phyloP scores from a whole-genome alignment of 2,888 invertebrate species.

The Bursaphelenchus okinawaensis region DNA sequence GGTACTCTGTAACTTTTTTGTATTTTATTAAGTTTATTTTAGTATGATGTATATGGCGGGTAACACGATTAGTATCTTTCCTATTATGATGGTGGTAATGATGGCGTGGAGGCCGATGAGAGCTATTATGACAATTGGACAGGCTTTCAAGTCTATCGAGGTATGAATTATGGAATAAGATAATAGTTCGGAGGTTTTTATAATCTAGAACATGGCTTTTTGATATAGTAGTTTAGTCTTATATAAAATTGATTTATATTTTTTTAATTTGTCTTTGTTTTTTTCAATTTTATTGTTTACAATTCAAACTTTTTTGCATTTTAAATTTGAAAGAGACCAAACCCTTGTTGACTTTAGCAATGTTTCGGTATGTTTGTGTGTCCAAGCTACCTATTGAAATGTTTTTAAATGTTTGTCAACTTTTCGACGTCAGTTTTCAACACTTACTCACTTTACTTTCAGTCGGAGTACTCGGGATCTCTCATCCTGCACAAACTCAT shows the following conservation, averaged over 20 bases:
- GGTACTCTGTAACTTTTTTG: too few species aligned
- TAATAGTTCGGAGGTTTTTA: background rate
- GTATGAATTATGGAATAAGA: slow-evolving; percentile 17
- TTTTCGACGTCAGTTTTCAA: too few species aligned
- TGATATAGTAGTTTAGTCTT: too few species aligned
- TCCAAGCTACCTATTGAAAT: background rate
- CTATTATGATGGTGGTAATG: slow-evolving; percentile 99
- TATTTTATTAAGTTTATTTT: background rate
- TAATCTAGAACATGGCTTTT: too few species aligned
- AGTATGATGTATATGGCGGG: slow-evolving; percentile 93
- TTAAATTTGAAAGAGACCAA: too few species aligned
- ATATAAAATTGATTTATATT: too few species aligned
- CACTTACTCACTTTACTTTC: slow-evolving; percentile 18
- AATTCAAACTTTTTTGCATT: too few species aligned
- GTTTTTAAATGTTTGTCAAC: background rate
- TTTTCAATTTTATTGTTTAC: background rate
- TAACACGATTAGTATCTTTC: slow-evolving; percentile 75
- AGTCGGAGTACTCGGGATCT: slow-evolving; percentile 42
- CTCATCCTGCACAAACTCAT: slow-evolving; percentile 51
- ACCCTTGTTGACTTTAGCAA: too few species aligned
- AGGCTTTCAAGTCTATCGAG: slow-evolving; percentile 59
- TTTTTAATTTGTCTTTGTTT: too few species aligned
- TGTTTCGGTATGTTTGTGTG: background rate
- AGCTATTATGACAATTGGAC: slow-evolving; percentile 77
- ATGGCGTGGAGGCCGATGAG: slow-evolving; percentile 90